phyloP scores from a whole-genome alignment of 2,113 vertebrate genomes.

The Copsychus sechellarum region DNA sequence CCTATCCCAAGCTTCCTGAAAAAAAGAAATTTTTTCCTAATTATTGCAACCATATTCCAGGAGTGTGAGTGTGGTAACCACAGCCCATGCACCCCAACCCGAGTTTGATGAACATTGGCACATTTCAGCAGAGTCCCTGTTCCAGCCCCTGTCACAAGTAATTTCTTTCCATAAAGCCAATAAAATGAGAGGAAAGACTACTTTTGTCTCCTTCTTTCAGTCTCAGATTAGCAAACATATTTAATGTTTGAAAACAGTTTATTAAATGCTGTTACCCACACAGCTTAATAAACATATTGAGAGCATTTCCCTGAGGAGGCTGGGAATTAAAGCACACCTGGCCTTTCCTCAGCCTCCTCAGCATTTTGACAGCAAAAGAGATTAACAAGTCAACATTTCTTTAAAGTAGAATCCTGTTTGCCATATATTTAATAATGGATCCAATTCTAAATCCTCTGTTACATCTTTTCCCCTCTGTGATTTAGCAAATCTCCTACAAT shows the following conservation, averaged over 20 bases:
- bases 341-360: not conserved
- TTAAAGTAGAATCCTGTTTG: conserved; percentile 28
- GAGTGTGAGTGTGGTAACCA: not conserved
- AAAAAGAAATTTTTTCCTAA: not conserved
- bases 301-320: not conserved
- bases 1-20: not conserved
- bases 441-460: conserved; percentile 20
- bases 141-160: not conserved
- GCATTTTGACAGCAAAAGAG: not conserved
- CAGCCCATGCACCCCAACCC: not conserved
- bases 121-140: not conserved
- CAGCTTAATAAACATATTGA: conserved; percentile 41
- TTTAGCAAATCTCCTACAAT: not conserved
- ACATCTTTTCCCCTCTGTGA: not conserved
- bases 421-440: conserved; percentile 6
- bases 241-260: conserved; percentile 32
- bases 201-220: not conserved
- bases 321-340: conserved; percentile 40
- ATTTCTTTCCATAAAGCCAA: not conserved
- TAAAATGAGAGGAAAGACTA: not conserved
- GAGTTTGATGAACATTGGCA: not conserved
- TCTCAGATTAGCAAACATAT: conserved; percentile 6
- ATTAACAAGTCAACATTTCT: conserved; percentile 28
- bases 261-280: conserved; percentile 60
- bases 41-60: not conserved